These are phyloP conservation scores for Trichoplusia ni DNA, from an alignment of 1,140 invertebrate species.

Conservation along the genomic window DNA sequence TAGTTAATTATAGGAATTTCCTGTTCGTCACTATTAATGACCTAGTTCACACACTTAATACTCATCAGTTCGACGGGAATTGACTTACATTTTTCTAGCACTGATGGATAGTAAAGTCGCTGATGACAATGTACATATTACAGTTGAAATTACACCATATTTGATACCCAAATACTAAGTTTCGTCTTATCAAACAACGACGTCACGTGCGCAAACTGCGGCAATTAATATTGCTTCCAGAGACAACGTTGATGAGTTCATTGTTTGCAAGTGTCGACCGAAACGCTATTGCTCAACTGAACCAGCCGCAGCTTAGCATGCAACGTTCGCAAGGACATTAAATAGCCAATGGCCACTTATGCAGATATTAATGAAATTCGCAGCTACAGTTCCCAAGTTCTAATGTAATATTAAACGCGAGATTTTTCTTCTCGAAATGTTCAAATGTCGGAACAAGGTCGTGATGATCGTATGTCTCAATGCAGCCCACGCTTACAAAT, in stretches of 20 bases:
- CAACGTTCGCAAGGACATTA: conserved; percentile 55
- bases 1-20: no score
- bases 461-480: conserved; percentile 39
- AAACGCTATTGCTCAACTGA: conserved; percentile 66
- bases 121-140: not conserved
- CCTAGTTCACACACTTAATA: no score
- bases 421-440: no score
- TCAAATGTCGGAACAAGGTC: conserved; percentile 18
- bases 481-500: conserved; percentile 32
- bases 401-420: no score
- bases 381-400: not conserved
- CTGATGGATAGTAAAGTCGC: not conserved
- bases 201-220: conserved; percentile 46
- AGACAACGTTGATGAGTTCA: conserved; percentile 66
- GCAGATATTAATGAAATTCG: conserved; percentile 1
- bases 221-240: conserved; percentile 69
- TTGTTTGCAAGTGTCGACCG: conserved; percentile 72
- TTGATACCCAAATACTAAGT: conserved; percentile 10
- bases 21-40: no score
- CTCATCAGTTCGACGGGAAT: no score
- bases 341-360: conserved; percentile 46
- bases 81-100: no score
- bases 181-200: conserved; percentile 48
- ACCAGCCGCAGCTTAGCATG: conserved; percentile 53
- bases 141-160: not conserved